Evolutionary conservation across 2,797 vertebrate genomes (phyloP), one percentile per base, ranked within the genome.

Genomic region (Pyrocephalus nanus): DNA sequence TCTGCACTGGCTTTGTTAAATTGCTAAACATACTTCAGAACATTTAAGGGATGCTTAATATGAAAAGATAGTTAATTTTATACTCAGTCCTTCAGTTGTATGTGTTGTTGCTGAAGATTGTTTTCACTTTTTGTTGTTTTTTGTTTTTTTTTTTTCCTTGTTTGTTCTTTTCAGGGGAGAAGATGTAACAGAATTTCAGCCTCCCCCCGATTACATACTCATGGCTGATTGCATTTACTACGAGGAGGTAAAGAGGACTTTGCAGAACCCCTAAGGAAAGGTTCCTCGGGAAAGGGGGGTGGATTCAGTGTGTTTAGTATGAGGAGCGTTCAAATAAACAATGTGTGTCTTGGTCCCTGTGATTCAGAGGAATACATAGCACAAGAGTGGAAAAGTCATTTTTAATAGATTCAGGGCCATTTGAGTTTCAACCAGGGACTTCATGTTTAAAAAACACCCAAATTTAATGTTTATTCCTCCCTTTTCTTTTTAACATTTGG

Each of bases 171-270:
- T 36, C 66, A 99, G 99, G 99, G 99, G 99, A 57, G 98, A 98
- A 96, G 98, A 99, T 93, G 97, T 98, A 54, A 96, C 98, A 19
- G 98, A 98, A 29, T 98, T 99, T 86, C 92, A 98, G 76, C 98
- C 98, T 91, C 94, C 97, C 7, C 99, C 99, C 2, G 98, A 99
- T 97, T 99, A 98, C 85, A 97, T 99, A 72, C 97, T 99, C 23
- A 98, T 99, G 99, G 99, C 99, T 22, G 99, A 99, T 88, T 99
- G 99, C 96, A 99, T 99, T 96, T 99, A 99, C 97, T 99, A 99
- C 51, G 99, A 99, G 88, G 98, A 99, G 99, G 99, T 99, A 97
- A 95, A 66, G 48, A 82, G 53, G 47, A 11, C 15, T 64, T 50
- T n/a, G 9, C 26, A n/a, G 30, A 79, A 50, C 12, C 8, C 11